These are phyloP conservation scores for Pterocles gutturalis DNA, from an alignment of 2,113 vertebrate species.

Conservation along the genomic window DNA sequence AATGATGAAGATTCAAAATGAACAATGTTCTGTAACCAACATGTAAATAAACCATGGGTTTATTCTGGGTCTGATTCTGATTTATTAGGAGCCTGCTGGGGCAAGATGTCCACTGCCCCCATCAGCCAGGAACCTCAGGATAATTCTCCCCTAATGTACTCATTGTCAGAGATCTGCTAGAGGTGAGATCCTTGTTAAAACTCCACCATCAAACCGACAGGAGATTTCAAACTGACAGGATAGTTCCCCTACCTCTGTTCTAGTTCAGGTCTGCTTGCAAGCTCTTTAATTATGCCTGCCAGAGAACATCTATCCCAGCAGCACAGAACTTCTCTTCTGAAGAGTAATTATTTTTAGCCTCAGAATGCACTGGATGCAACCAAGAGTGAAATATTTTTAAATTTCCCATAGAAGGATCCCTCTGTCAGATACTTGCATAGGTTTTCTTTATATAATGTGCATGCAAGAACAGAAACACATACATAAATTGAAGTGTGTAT, in stretches of 20 bases:
- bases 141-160: not conserved
- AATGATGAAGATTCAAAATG: not conserved
- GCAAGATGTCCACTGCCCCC: not conserved
- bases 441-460: not conserved
- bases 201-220: not conserved
- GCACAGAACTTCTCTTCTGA: not conserved
- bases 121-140: not conserved
- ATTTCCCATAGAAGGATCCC: conserved; percentile 14
- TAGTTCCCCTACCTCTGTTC: not conserved
- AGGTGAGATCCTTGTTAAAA: conserved; percentile 13
- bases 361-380: conserved; percentile 14
- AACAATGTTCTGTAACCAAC: not conserved
- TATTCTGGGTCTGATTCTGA: not conserved
- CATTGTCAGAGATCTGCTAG: not conserved
- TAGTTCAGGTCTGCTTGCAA: conserved; percentile 2
- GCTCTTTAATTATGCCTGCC: conserved; percentile 45
- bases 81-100: not conserved
- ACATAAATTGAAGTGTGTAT: not conserved
- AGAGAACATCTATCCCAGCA: conserved; percentile 41
- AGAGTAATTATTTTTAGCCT: conserved; percentile 49
- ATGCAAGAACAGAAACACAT: not conserved
- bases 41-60: not conserved
- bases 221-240: not conserved
- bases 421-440: not conserved
- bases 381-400: conserved; percentile 21